Evolutionary conservation across 1,140 invertebrate genomes (phyloP).

Genomic region (Cyclina sinensis): DNA sequence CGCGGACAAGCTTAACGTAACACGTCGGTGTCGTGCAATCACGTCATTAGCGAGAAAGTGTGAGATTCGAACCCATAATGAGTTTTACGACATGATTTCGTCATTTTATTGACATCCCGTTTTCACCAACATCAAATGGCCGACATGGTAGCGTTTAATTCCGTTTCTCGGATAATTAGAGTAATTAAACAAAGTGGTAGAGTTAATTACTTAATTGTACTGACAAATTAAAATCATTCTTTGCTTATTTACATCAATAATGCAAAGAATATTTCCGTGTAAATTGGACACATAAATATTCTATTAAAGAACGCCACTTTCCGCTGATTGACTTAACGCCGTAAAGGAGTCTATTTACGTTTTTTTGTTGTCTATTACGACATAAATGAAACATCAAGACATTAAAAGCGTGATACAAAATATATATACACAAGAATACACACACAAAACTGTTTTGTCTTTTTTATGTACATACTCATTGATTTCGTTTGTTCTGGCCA

Average conservation of each 20-base stretch:
- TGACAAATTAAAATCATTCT: constrained; percentile 60
- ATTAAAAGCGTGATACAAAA: no score
- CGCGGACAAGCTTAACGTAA: constrained; percentile 7
- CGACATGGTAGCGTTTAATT: constrained; percentile 33
- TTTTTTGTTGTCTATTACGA: not conserved
- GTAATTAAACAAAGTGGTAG: constrained; percentile 60
- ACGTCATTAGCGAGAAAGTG: constrained; percentile 44
- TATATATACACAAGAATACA: no score
- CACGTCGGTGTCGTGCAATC: constrained; percentile 27
- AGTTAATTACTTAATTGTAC: constrained; percentile 63
- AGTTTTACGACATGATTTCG: constrained; percentile 57
- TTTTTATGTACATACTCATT: no score
- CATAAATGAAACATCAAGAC: not conserved
- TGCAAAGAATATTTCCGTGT: constrained; percentile 17
- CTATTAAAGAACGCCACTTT: constrained; percentile 37
- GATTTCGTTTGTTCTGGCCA: no score
- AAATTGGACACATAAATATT: constrained; percentile 60
- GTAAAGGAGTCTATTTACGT: not conserved
- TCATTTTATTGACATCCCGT: constrained; percentile 37
- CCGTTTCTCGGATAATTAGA: constrained; percentile 42
- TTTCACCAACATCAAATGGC: constrained; percentile 50
- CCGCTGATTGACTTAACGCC: constrained; percentile 1
- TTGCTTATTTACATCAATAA: constrained; percentile 60
- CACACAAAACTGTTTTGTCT: no score
- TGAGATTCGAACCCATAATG: constrained; percentile 44